Evolutionary conservation across 2,113 vertebrate genomes (phyloP).

Genomic region (Phaethon lepturus): DNA sequence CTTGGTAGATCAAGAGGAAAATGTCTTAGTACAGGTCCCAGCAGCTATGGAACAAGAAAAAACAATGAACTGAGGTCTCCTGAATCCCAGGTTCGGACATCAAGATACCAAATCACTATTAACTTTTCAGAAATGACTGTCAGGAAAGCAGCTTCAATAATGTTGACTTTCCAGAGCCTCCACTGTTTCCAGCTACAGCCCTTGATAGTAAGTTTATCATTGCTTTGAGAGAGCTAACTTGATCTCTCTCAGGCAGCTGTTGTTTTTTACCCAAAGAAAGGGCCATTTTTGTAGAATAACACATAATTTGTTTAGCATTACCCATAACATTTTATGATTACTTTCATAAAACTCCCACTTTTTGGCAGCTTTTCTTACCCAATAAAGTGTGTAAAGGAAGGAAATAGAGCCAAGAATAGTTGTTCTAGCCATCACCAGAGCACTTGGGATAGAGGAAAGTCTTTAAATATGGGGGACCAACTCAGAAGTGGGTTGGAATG

Average conservation of each 20-base stretch:
- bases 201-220: neutral
- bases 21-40: neutral
- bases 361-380: constrained; percentile 46
- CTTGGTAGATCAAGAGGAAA: neutral
- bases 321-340: constrained; percentile 46
- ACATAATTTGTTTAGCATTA: constrained; percentile 60
- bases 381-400: constrained; percentile 23
- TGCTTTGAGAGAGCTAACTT: constrained; percentile 9
- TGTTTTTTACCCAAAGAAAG: constrained; percentile 10
- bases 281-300: constrained; percentile 21
- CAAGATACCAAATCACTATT: neutral
- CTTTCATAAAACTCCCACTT: constrained; percentile 58
- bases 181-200: neutral
- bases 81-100: neutral
- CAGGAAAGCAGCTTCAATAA: neutral
- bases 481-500: constrained; percentile 10
- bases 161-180: neutral
- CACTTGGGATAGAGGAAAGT: neutral
- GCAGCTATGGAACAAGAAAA: neutral
- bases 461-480: neutral
- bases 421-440: neutral
- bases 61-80: neutral
- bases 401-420: constrained; percentile 20
- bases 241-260: constrained; percentile 17
- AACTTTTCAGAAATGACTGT: neutral